Evolutionary conservation across 2,888 invertebrate genomes (phyloP).

Genomic region (Epinotia demarniana): DNA sequence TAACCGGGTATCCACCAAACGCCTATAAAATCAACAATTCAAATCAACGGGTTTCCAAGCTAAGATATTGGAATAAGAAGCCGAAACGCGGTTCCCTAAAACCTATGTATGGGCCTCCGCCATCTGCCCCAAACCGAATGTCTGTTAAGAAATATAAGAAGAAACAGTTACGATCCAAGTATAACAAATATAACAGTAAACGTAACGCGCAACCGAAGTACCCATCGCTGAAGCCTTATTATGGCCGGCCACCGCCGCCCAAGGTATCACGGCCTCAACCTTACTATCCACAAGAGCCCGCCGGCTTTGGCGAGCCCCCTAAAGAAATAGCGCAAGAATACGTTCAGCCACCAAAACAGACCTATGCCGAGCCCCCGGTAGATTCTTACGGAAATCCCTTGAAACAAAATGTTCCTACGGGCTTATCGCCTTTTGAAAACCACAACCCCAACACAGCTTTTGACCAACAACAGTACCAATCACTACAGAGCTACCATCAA

Average conservation of each 20-base stretch:
- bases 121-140: conserved; percentile 49
- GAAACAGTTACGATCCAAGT: conserved; percentile 57
- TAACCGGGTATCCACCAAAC: conserved; percentile 62
- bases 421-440: conserved; percentile 49
- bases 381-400: conserved; percentile 69
- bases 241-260: conserved; percentile 46
- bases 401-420: conserved; percentile 53
- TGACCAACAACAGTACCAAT: conserved; percentile 50
- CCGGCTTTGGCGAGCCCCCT: conserved; percentile 73
- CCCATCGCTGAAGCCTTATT: conserved; percentile 44
- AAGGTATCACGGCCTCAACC: conserved; percentile 54
- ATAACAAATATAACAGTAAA: conserved; percentile 54
- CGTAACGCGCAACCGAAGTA: conserved; percentile 58
- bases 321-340: conserved; percentile 51
- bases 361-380: conserved; percentile 64
- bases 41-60: conserved; percentile 12
- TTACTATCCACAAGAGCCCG: conserved; percentile 54
- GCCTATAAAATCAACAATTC: conserved; percentile 56
- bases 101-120: conserved; percentile 56
- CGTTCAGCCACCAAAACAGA: conserved; percentile 51
- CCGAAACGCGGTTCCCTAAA: conserved; percentile 55
- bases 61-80: conserved; percentile 27
- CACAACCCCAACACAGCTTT: conserved; percentile 50
- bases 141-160: conserved; percentile 61
- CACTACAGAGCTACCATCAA: conserved; percentile 55